Percentiles rank a stretch among this genome's conserved stretches.
These are phyloP conservation scores for Orbicella faveolata DNA, from an alignment of 64 coral and sea anemone species.

Conservation along the genomic window DNA sequence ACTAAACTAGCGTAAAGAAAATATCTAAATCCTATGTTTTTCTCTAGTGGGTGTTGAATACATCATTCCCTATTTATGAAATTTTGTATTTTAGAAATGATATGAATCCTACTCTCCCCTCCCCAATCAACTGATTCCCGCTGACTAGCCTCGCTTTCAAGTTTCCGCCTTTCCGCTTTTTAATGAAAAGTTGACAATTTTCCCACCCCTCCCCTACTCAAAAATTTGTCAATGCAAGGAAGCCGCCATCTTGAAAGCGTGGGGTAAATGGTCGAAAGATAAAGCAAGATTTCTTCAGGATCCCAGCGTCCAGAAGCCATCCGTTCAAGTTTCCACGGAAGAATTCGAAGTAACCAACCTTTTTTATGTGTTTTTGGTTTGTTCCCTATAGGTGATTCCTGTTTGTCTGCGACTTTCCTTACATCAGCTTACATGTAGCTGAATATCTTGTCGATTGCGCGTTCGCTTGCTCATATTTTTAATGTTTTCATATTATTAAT, in stretches of 20 bases:
- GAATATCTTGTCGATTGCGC: not conserved
- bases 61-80: too few species aligned
- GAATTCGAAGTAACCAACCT: constrained; percentile 20
- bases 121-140: not conserved
- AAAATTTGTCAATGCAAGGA: not conserved
- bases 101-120: not conserved
- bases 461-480: not conserved
- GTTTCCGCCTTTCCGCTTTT: not conserved
- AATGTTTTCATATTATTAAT: not conserved
- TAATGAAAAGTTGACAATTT: not conserved
- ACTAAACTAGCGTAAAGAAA: too few species aligned
- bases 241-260: constrained; percentile 31
- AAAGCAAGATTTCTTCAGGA: not conserved
- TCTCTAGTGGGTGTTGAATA: too few species aligned
- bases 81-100: too few species aligned
- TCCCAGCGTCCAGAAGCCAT: not conserved
- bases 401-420: not conserved
- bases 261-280: not conserved
- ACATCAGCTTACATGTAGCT: not conserved
- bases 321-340: not conserved
- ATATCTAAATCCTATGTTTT: too few species aligned
- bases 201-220: not conserved
- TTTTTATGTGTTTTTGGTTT: not conserved
- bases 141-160: not conserved
- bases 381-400: not conserved